Evolutionary conservation across 2,113 vertebrate species (phyloP).

Genomic region (Manacus vitellinus): DNA sequence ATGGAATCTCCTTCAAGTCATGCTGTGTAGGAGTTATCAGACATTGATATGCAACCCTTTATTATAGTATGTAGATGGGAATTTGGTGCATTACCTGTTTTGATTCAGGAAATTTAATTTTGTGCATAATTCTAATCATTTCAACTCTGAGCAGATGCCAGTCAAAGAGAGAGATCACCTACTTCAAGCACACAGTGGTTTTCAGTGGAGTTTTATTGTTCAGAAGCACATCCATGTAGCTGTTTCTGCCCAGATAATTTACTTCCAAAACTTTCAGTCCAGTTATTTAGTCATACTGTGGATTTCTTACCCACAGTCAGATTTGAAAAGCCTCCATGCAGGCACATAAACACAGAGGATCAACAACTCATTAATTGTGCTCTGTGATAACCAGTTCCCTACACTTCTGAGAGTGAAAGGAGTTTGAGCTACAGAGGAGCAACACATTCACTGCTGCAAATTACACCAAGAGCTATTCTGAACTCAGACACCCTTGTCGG

Average conservation of each 20-base stretch:
- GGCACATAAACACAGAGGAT: not conserved
- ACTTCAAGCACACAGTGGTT: not conserved
- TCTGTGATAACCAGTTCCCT: not conserved
- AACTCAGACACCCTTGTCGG: not conserved
- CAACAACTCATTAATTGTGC: not conserved
- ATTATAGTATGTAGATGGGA: not conserved
- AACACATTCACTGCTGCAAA: rapidly evolving
- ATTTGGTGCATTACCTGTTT: not conserved
- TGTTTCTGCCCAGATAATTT: not conserved
- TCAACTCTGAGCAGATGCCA: not conserved
- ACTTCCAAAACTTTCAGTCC: not conserved
- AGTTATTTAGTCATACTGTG: not conserved
- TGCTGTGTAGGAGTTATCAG: not conserved
- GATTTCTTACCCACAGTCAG: not conserved
- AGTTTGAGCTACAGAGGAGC: not conserved
- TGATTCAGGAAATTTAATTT: not conserved
- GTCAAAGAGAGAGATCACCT: not conserved
- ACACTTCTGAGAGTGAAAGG: not conserved
- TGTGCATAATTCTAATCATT: not conserved
- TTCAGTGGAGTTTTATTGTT: not conserved
- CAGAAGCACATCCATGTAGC: not conserved
- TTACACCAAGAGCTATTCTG: not conserved
- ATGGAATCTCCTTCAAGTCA: not conserved
- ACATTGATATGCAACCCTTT: not conserved
- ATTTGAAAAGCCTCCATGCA: not conserved